Percentiles rank a stretch among this genome's conserved stretches.
Conservation (phyloP, 2,113 vertebrate genomes). For the Nothoprocta pentlandii region DNA sequence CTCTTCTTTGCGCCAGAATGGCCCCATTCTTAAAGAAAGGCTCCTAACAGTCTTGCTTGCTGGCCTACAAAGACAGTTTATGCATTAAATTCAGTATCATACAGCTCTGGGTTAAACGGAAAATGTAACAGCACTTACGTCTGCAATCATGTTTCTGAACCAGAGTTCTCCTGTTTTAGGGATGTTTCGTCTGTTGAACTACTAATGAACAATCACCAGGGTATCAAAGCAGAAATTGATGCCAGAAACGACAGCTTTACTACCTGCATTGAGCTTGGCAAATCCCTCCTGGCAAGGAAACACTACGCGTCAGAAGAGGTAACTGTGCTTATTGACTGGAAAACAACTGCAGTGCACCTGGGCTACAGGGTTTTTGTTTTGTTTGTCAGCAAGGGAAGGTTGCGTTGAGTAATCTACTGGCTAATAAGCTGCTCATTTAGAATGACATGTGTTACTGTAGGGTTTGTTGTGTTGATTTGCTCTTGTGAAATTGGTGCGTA, state of each 20-base stretch:
- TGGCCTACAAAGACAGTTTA: not conserved
- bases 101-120: not conserved
- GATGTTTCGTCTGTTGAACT: conserved; percentile 97
- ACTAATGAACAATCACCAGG: conserved; percentile 98
- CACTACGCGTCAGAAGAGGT: conserved; percentile 97
- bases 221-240: conserved; percentile 97
- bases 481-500: not conserved
- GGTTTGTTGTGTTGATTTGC: not conserved
- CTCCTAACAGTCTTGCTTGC: not conserved
- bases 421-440: not conserved
- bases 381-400: not conserved
- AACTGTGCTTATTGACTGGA: not conserved
- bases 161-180: conserved; percentile 73
- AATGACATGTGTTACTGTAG: not conserved
- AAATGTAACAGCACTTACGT: not conserved
- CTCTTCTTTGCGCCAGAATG: not conserved
- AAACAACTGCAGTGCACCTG: not conserved
- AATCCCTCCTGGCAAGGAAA: conserved; percentile 91
- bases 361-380: not conserved
- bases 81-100: not conserved
- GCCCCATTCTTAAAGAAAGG: not conserved
- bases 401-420: not conserved
- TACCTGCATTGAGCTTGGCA: conserved; percentile 93
- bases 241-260: conserved; percentile 97
- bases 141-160: not conserved